These are phyloP conservation scores for Lynx canadensis DNA, from an alignment of 2,113 vertebrate species.

Conservation along the genomic window DNA sequence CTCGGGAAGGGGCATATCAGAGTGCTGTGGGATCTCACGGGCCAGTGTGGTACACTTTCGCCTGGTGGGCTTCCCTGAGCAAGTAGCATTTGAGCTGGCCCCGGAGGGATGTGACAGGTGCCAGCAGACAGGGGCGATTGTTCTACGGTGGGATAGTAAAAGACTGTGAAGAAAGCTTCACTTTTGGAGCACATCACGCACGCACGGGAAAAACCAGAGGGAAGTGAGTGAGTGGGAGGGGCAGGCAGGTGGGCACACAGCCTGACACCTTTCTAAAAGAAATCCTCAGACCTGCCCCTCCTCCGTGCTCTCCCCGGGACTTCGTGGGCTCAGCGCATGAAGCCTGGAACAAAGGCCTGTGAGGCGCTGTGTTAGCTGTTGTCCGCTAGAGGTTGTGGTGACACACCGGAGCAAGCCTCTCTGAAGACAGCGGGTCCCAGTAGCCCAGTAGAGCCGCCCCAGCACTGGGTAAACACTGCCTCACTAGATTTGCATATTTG, in stretches of 20 bases:
- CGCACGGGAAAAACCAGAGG: background rate
- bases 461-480: accelerated
- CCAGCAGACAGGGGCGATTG: background rate
- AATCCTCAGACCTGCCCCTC: background rate
- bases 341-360: background rate
- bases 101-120: background rate
- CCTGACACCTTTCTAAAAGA: background rate
- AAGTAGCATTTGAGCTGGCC: background rate
- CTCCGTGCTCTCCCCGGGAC: background rate
- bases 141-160: background rate
- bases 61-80: background rate
- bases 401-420: background rate
- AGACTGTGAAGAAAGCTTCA: background rate
- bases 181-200: background rate
- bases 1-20: background rate
- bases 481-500: background rate
- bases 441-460: accelerated
- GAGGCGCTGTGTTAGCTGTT: background rate
- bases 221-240: background rate
- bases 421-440: background rate
- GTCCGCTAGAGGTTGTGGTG: slow-evolving; percentile 64
- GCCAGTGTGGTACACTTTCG: accelerated
- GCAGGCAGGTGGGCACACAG: accelerated
- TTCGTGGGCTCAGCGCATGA: accelerated
- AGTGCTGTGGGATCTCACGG: accelerated